Percentiles rank a stretch among this genome's conserved stretches.
phyloP scores from a whole-genome alignment of 2,797 vertebrate genomes.

The Ptychadena robeensis region DNA sequence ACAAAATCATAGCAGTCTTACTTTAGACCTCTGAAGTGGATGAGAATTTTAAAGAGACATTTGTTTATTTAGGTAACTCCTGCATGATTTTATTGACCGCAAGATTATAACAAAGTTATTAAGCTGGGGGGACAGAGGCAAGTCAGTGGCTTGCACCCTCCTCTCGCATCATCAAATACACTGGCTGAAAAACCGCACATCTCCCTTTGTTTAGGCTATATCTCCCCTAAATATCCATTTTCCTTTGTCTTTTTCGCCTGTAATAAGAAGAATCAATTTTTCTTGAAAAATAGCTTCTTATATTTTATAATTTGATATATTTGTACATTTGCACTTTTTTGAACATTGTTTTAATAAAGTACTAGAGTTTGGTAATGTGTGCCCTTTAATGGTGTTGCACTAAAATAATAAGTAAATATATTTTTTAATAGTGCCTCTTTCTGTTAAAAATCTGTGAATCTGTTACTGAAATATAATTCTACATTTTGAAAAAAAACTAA shows the following conservation, averaged over 20 bases:
- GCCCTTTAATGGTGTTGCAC: too few relatives aligned
- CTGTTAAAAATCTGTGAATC: background rate
- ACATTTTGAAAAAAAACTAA: background rate
- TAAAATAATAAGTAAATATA: too few relatives aligned
- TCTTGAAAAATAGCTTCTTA: background rate
- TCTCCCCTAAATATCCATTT: background rate
- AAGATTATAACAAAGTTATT: conserved; percentile 47
- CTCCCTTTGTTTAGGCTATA: background rate
- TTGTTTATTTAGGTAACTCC: conserved; percentile 79
- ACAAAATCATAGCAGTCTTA: conserved; percentile 92
- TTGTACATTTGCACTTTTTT: background rate
- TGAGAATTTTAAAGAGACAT: conserved; percentile 81
- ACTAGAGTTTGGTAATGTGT: too few relatives aligned
- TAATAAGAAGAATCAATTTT: background rate
- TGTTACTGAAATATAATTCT: background rate
- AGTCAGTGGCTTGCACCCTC: conserved; percentile 27
- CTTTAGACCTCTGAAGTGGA: conserved; percentile 85
- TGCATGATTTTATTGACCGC: conserved; percentile 71
- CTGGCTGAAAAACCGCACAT: conserved; percentile 17
- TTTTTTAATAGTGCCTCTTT: too few relatives aligned
- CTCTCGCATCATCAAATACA: conserved; percentile 21
- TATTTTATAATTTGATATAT: too few relatives aligned
- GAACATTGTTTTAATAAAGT: background rate
- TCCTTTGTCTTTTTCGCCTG: background rate
- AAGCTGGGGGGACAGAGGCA: conserved; percentile 39